Base-by-base conservation (phyloP, 2,888 invertebrate genomes). In the Steinernema hermaphroditum region DNA sequence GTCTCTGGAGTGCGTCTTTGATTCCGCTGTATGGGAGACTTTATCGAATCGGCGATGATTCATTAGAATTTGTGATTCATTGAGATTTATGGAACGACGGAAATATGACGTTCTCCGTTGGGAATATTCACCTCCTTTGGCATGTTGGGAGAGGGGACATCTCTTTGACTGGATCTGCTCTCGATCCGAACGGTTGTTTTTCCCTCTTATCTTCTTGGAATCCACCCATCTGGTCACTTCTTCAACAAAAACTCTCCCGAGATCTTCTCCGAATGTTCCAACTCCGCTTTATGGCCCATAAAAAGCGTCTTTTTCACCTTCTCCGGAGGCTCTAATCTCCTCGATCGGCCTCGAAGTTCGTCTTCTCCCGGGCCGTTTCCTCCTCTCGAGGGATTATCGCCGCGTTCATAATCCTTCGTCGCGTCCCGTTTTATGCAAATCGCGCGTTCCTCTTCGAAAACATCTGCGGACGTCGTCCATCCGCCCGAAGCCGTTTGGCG, bases 391-490 rank as follows among this genome's bases (percentile, higher is more conserved):
- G 62, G 34, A 62, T 62, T 34, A 32, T 62, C 62, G 62, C 34
- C 62, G 62, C 62, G 62, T 62, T 32, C 62, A 62, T 62, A 62
- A 62, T 62, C 62, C 62, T 24, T 62, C 62, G 62, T 34, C 29
- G 50, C 50, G 62, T n/a, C 62, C 14, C 62, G 62, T 32, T 62
- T 62, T 62, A 62, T 62, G 62, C 62, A 62, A 62, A 62, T 62
- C 27, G 62, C 62, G 62, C 16, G 27, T 29, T 54, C 43, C 9
- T 12, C 46, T 2, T 32, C 62, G 62, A 62, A 62, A 62, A 62
- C 62, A 62, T 62, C 62, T 62, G 62, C 62, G 54, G 27, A 22
- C 24, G 6, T n/a, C n/a, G n/a, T n/a, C n/a, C n/a, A n/a, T n/a
- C n/a, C 16, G 54, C 27, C 54, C 54, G 54, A 22, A 54, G 27